A percentile compares a stretch with the other conserved stretches of the same genome.
These are phyloP conservation scores for Venusia cambrica DNA, from an alignment of 2,888 invertebrate species.

Conservation along the genomic window DNA sequence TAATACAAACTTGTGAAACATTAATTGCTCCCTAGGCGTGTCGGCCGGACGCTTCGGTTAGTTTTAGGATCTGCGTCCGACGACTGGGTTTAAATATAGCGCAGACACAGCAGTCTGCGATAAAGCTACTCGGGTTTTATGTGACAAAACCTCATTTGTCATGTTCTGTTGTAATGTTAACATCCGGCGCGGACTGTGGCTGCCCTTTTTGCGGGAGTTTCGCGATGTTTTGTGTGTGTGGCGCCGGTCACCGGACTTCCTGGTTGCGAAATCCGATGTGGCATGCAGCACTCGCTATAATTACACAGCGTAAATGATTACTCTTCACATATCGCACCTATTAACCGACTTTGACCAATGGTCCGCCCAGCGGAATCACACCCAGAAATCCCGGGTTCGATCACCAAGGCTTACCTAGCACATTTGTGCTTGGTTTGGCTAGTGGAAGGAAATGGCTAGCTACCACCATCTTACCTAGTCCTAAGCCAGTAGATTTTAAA, in stretches of 20 bases:
- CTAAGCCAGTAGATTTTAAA: no score
- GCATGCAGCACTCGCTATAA: conserved; percentile 34
- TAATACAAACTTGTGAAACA: conserved; percentile 6
- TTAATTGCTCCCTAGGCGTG: conserved; percentile 13
- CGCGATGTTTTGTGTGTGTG: conserved; percentile 51
- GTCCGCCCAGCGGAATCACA: no score
- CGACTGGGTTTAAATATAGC: conserved; percentile 31
- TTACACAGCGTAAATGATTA: conserved; percentile 29
- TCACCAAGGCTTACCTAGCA: no score
- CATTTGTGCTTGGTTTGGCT: no score
- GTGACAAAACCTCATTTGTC: conserved; percentile 38
- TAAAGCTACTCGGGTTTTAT: conserved; percentile 33
- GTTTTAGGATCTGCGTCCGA: conserved; percentile 17
- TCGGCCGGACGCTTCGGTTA: conserved; percentile 12
- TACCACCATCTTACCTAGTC: no score
- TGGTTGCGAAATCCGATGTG: conserved; percentile 49
- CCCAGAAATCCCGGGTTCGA: no score
- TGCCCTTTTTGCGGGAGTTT: conserved; percentile 50
- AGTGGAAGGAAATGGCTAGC: no score
- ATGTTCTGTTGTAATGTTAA: conserved; percentile 44
- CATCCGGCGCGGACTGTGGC: conserved; percentile 45
- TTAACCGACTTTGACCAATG: no score
- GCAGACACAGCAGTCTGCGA: conserved; percentile 34
- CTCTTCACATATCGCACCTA: conserved; percentile 15
- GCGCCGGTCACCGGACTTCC: conserved; percentile 54